phyloP scores from a whole-genome alignment of 2,797 vertebrate species.

The Rhinogobio ventralis region DNA sequence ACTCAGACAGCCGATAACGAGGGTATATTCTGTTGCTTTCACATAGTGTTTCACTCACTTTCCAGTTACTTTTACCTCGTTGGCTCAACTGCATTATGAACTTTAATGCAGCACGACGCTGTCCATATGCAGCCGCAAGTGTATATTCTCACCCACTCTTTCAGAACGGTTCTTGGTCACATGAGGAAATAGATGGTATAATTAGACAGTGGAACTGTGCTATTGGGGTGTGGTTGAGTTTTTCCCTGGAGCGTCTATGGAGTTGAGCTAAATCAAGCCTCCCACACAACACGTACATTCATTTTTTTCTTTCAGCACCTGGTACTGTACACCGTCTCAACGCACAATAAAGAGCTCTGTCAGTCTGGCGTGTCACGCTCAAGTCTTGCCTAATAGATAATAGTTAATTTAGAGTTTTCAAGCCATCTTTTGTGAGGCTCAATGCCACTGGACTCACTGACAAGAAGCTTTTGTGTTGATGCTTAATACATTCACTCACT shows the following conservation, averaged over 20 bases:
- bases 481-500: slow-evolving; percentile 14
- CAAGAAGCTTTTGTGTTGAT: slow-evolving; percentile 8
- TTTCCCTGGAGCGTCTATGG: slow-evolving; percentile 35
- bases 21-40: slow-evolving; percentile 58
- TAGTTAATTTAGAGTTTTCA: slow-evolving; percentile 41
- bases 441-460: not conserved
- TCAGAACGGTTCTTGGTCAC: not conserved
- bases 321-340: not conserved
- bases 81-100: slow-evolving; percentile 27
- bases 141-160: not conserved
- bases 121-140: not conserved
- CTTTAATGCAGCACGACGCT: not conserved
- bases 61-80: slow-evolving; percentile 25
- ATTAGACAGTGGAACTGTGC: slow-evolving; percentile 50
- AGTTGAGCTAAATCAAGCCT: slow-evolving; percentile 64
- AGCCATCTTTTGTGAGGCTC: slow-evolving; percentile 2
- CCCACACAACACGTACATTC: slow-evolving; percentile 58
- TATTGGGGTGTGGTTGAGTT: slow-evolving; percentile 56
- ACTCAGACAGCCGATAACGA: slow-evolving; percentile 67
- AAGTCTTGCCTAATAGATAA: not conserved
- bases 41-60: slow-evolving; percentile 10
- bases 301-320: slow-evolving; percentile 64
- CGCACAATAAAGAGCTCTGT: slow-evolving; percentile 25
- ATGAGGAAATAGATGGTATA: slow-evolving; percentile 38
- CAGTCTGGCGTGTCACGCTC: not conserved